phyloP scores from a whole-genome alignment of 2,113 vertebrate species.

The Protomyctophum bolini region DNA sequence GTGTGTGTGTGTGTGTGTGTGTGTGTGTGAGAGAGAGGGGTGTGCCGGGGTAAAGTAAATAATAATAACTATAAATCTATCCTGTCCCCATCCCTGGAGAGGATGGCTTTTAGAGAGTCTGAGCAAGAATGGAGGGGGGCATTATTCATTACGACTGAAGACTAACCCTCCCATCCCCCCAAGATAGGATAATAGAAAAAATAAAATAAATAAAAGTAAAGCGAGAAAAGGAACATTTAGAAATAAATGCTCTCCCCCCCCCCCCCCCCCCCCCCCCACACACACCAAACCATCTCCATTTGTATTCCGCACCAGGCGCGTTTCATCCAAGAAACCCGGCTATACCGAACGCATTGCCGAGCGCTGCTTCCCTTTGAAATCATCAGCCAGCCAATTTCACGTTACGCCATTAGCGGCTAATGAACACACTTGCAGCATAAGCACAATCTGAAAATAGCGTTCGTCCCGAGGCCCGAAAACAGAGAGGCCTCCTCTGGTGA shows the following conservation, averaged over 20 bases:
- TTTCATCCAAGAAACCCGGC: background rate
- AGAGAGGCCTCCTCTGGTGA: no score
- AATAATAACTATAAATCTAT: conserved; percentile 71
- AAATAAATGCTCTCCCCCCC: background rate
- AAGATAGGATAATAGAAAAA: conserved; percentile 43
- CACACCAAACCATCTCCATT: background rate
- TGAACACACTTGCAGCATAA: conserved; percentile 40
- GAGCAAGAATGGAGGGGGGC: conserved; percentile 67
- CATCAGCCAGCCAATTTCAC: background rate
- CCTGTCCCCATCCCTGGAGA: conserved; percentile 46
- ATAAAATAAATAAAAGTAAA: background rate
- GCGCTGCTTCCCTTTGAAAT: background rate
- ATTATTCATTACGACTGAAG: conserved; percentile 59
- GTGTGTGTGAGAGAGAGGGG: no score
- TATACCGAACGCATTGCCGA: no score
- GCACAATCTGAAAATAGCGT: conserved; percentile 24
- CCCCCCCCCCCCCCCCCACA: background rate
- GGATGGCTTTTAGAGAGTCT: conserved; percentile 66
- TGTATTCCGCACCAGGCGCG: background rate
- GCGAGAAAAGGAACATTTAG: background rate
- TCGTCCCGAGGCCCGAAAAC: background rate
- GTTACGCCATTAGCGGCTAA: conserved; percentile 16
- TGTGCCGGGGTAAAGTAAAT: conserved; percentile 47
- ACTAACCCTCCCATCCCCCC: conserved; percentile 26
- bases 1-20: background rate